phyloP scores from a whole-genome alignment of 2,797 vertebrate species.

The Periparus ater region DNA sequence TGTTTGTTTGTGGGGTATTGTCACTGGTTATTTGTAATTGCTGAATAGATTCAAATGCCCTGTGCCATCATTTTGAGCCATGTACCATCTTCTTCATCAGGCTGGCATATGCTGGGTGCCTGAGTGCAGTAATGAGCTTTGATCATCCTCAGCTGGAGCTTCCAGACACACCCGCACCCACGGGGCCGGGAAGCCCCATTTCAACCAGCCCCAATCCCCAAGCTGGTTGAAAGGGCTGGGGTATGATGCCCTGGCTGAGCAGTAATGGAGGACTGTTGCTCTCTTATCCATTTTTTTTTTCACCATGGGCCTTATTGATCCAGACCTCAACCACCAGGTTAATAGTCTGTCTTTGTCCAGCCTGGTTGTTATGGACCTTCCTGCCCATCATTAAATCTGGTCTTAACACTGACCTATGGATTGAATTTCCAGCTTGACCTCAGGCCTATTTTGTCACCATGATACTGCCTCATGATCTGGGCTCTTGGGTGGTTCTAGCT shows the following conservation, averaged over 20 bases:
- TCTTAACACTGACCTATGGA: not conserved
- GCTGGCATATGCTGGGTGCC: not conserved
- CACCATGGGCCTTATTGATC: accelerated
- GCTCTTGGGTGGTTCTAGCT: not conserved
- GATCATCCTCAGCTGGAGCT: not conserved
- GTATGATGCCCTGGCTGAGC: accelerated
- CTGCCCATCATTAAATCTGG: accelerated
- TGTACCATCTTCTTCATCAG: not conserved
- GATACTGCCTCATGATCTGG: not conserved
- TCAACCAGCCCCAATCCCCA: not conserved
- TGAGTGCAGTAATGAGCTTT: not conserved
- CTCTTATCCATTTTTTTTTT: accelerated
- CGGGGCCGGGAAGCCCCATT: not conserved
- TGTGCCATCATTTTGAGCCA: not conserved
- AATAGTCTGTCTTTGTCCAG: not conserved
- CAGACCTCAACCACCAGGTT: not conserved
- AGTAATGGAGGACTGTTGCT: not conserved
- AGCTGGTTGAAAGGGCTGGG: too few species aligned
- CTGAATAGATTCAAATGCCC: not conserved
- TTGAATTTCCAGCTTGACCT: not conserved
- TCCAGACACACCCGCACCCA: not conserved
- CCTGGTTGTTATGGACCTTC: not conserved
- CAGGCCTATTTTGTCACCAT: accelerated
- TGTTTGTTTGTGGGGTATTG: not conserved
- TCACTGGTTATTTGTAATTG: not conserved